A percentile compares a stretch with the other conserved stretches of the same genome.
phyloP scores from a whole-genome alignment of 1,140 invertebrate species.

The Phenacoccus solenopsis region DNA sequence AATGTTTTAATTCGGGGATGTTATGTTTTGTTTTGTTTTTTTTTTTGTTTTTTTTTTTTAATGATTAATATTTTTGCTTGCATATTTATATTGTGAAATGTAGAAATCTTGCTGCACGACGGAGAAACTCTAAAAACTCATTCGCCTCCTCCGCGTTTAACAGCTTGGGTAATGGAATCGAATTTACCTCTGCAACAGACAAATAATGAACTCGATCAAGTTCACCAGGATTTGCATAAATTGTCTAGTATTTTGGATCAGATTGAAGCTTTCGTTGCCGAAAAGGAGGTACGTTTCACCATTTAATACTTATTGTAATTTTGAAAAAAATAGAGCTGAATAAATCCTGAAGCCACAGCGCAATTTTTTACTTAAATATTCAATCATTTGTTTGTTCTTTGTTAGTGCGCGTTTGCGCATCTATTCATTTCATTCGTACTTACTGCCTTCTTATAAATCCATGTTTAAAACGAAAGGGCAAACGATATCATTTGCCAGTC shows the following conservation, averaged over 20 bases:
- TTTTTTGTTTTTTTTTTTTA: neutral
- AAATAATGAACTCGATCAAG: slow-evolving; percentile 44
- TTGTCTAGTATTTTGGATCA: slow-evolving; percentile 44
- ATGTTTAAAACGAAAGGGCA: too few relatives aligned
- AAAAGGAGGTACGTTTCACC: slow-evolving; percentile 30
- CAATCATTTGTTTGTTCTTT: too few relatives aligned
- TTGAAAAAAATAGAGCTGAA: too few relatives aligned
- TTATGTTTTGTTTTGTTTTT: neutral
- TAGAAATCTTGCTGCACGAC: slow-evolving; percentile 1
- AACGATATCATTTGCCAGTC: too few relatives aligned
- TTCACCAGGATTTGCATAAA: slow-evolving; percentile 50
- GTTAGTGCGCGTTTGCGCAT: too few relatives aligned
- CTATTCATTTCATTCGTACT: too few relatives aligned
- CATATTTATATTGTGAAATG: too few relatives aligned
- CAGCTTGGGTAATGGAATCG: slow-evolving; percentile 36
- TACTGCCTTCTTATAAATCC: too few relatives aligned
- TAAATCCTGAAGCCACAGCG: too few relatives aligned
- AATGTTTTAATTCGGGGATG: too few relatives aligned
- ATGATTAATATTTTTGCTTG: neutral
- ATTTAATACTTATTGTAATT: too few relatives aligned
- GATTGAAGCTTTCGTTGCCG: slow-evolving; percentile 32
- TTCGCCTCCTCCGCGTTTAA: slow-evolving; percentile 23
- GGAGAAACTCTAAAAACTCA: slow-evolving; percentile 17
- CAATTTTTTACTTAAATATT: too few relatives aligned
- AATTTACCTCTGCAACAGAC: slow-evolving; percentile 40